A percentile compares a stretch with the other conserved stretches of the same genome.
Evolutionary conservation across 2,797 vertebrate genomes (phyloP).

Genomic region (Cirrhinus molitorella): DNA sequence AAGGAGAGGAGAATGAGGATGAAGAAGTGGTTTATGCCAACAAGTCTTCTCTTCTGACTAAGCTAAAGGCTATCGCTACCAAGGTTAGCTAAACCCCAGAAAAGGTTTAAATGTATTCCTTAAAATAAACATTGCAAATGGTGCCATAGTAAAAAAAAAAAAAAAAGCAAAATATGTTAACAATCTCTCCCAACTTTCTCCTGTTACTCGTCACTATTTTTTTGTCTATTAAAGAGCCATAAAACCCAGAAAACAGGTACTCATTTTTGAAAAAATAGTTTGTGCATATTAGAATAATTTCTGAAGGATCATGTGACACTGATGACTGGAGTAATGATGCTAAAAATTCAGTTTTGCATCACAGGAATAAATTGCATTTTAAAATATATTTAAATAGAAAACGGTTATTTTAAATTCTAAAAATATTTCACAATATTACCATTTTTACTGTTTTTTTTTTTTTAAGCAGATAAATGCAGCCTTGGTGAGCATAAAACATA

Average conservation of each 20-base stretch:
- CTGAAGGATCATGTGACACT: background rate
- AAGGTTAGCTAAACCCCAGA: constrained; percentile 76
- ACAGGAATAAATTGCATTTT: background rate
- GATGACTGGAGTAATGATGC: background rate
- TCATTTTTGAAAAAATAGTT: too few species aligned
- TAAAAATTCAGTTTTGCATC: background rate
- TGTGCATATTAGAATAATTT: background rate
- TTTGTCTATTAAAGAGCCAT: background rate
- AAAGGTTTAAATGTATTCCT: background rate
- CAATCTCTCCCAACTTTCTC: background rate
- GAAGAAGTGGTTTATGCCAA: constrained; percentile 94
- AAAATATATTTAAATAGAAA: background rate
- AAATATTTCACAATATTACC: background rate
- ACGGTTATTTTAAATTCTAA: background rate
- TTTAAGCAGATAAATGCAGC: background rate
- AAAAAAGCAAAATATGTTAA: background rate
- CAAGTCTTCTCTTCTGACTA: constrained; percentile 91
- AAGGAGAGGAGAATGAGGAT: constrained; percentile 86
- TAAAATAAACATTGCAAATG: background rate
- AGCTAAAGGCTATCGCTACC: constrained; percentile 94
- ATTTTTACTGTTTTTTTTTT: background rate
- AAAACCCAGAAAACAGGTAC: background rate
- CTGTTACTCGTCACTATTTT: too few species aligned
- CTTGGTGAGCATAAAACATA: background rate
- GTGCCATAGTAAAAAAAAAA: background rate